A percentile compares a stretch with the other conserved stretches of the same genome.
These are phyloP conservation scores for Branchellion lobata DNA, from an alignment of 2,888 invertebrate genomes.

Conservation along the genomic window DNA sequence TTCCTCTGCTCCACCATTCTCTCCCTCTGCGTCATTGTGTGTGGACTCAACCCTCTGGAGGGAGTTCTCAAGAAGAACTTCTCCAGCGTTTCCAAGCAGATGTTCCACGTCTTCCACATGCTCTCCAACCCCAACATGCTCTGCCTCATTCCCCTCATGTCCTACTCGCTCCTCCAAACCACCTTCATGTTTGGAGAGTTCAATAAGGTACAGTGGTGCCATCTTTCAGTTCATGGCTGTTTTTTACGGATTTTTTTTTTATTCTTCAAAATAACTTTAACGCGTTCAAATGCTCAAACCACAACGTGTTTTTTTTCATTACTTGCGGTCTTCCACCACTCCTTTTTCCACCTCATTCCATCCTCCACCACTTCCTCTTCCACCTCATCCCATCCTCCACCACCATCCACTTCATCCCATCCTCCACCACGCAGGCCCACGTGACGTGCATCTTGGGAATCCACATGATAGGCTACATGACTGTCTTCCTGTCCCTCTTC, in stretches of 20 bases:
- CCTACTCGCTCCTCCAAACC: slow-evolving; percentile 56
- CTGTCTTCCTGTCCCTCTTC: slow-evolving; percentile 93
- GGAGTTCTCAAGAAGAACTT: slow-evolving; percentile 48
- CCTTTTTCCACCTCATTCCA: no score
- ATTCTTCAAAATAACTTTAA: not conserved
- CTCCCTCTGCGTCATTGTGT: slow-evolving; percentile 53
- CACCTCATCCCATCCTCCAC: no score
- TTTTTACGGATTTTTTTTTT: not conserved
- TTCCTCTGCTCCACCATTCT: slow-evolving; percentile 54
- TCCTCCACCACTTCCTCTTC: no score
- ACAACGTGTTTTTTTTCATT: not conserved
- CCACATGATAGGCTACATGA: slow-evolving; percentile 89
- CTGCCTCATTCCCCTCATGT: slow-evolving; percentile 54
- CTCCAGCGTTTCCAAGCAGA: slow-evolving; percentile 49
- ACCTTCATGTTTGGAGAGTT: slow-evolving; percentile 58
- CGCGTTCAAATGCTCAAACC: not conserved
- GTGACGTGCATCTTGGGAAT: slow-evolving; percentile 68
- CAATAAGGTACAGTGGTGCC: slow-evolving; percentile 54
- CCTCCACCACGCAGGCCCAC: slow-evolving; percentile 57
- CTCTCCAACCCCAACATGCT: slow-evolving; percentile 54
- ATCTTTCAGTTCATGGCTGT: not conserved
- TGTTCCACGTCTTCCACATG: slow-evolving; percentile 54
- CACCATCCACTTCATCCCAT: no score
- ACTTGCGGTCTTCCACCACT: no score
- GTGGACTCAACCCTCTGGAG: slow-evolving; percentile 55